Conservation (phyloP, 2,113 vertebrate genomes). For the Rhinoptilus africanus region DNA sequence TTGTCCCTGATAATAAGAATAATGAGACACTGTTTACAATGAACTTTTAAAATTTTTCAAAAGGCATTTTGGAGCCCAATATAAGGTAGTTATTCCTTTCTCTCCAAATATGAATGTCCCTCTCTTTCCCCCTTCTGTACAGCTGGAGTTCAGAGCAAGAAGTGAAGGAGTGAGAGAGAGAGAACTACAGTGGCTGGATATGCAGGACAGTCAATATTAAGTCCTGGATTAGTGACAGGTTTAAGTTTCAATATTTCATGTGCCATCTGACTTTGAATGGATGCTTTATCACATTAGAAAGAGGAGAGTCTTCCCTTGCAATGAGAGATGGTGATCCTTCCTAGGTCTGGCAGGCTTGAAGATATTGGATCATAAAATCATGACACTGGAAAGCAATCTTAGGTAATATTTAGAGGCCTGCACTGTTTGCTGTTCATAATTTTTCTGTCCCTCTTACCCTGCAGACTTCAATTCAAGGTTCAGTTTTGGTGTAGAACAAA, state of each 20-base stretch:
- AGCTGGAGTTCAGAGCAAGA: neutral
- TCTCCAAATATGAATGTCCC: neutral
- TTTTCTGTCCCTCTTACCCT: neutral
- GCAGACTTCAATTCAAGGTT: neutral
- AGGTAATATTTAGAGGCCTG: neutral
- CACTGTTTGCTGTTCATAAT: neutral
- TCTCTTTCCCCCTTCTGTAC: neutral
- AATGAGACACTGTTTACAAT: neutral
- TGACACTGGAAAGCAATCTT: constrained; percentile 7
- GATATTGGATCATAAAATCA: constrained; percentile 26
- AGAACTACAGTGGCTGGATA: neutral
- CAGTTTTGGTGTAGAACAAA: neutral
- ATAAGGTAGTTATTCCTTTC: neutral
- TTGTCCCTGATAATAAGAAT: neutral
- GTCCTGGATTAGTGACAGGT: neutral
- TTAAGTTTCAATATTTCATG: constrained; percentile 14
- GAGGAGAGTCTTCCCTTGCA: neutral
- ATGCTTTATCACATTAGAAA: constrained; percentile 14
- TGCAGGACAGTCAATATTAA: neutral
- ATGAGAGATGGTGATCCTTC: neutral
- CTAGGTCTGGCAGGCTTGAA: constrained; percentile 3
- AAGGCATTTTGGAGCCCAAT: neutral
- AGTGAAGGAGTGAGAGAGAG: neutral
- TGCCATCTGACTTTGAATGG: neutral
- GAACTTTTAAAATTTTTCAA: neutral